Base-by-base conservation (phyloP, 2,888 invertebrate genomes). In the Coecobrya sp. region DNA sequence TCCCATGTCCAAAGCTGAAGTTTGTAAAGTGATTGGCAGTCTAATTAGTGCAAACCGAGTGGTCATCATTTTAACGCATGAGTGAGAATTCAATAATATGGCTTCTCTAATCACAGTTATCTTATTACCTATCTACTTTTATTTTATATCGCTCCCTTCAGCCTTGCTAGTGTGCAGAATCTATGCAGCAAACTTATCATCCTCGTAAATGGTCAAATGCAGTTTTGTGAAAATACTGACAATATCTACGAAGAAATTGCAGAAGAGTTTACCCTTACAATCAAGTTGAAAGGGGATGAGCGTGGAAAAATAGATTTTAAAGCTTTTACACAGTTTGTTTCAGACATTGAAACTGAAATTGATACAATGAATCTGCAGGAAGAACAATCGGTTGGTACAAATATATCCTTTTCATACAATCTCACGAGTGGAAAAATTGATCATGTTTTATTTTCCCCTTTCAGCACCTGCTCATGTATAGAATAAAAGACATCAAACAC, bases 191-290 rank as follows among this genome's bases (percentile, higher is more conserved):
- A 89, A 25, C 36, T 89, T 22, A 82, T 89, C 49, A 42, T 89
- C 19, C 27, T 93, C 4, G 89, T 93, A 0, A 93, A 93, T 30
- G 93, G 93, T 8, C 87, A 81, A 49, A 55, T 93, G 25, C 88
- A 91, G 16, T 86, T 52, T 27, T 81, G 79, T 4, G 79, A 45
- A 13, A 68, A 70, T 45, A 42, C 82, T 1, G 82, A 89, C 4
- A 52, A 27, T 0, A 16, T 91, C 11, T 30, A 36, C 5, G 13
- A 70, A 25, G 89, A 84, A 52, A 65, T 89, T 13, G 30, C 62
- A 1, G 36, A 82, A 10, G 91, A 91, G 16, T 91, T 36, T 45
- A 86, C 89, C 5, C 45, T 93, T 0, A 86, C 55, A 3, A 65
- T 93, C 5, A 81, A 70, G 16, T 52, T 91, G 22, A 84, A 90